Base-by-base conservation (phyloP, 2,113 vertebrate species). In the Apteryx mantelli region DNA sequence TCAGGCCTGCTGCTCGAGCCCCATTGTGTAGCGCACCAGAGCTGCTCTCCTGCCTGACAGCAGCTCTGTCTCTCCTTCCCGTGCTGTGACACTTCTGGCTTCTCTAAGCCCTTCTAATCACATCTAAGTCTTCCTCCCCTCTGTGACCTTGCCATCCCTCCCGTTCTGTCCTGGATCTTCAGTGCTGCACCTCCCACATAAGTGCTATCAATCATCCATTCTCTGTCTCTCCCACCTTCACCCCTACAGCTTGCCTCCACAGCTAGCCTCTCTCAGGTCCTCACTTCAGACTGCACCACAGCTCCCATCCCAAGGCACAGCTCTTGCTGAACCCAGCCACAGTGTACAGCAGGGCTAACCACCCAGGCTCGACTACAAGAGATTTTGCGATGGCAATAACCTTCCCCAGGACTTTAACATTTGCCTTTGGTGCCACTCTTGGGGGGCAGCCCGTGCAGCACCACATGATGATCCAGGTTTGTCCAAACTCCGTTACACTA, bases 1-100 rank as follows among this genome's bases (percentile, higher is more conserved):
- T 76, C 56, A 0, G 0, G 69, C 56, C 30, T 40, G 53, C 44
- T 0, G 1, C 28, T 69, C 0, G 0, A 52, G 42, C 34, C 71
- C 55, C 2, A 1, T 58, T 38, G 70, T 56, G n/a, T 42, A 3
- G 0, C 1, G 5, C 42, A 21, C 19, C 34, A 25, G n/a, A 32
- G 56, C 83, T 81, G 73, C 32, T 58, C 55, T 66, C 1, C 3
- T 3, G 5, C n/a, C 53, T 2, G 1, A 26, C 44, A 1, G 48
- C 1, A 0, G 4, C 53, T 42, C 44, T 6, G 68, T 48, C 20
- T 32, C 19, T 32, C 44, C 24, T 70, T 50, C 36, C 4, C 1
- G n/a, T 22, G 55, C 69, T 78, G 4, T 1, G 0, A 21, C 63
- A 21, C 19, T 6, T 1, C 38, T 58, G 76, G 22, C 38, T 5